These are phyloP conservation scores for Cryptotermes secundus DNA, from an alignment of 1,140 invertebrate genomes.

Conservation along the genomic window DNA sequence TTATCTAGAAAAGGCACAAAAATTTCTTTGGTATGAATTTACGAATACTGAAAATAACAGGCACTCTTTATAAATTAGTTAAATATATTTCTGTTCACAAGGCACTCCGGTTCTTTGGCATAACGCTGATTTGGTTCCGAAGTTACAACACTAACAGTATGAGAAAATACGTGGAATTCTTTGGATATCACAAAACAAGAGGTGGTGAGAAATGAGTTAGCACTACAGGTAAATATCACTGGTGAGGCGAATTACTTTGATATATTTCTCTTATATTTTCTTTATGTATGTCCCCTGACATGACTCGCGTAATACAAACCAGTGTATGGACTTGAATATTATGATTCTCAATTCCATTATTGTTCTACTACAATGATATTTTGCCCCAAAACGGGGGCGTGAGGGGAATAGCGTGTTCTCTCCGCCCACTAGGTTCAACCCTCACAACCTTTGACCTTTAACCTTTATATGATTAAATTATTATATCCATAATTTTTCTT, in stretches of 20 bases:
- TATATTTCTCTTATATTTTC: neutral
- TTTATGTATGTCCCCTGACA: neutral
- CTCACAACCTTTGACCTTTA: neutral
- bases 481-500: neutral
- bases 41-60: neutral
- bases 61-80: neutral
- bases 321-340: neutral
- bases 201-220: too few relatives aligned
- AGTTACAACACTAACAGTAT: too few relatives aligned
- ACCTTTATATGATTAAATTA: neutral
- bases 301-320: neutral
- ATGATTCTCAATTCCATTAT: slow-evolving; percentile 6
- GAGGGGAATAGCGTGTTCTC: too few relatives aligned
- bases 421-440: too few relatives aligned
- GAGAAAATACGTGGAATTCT: too few relatives aligned
- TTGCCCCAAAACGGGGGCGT: too few relatives aligned
- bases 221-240: too few relatives aligned
- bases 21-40: slow-evolving; percentile 8
- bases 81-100: neutral
- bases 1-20: neutral
- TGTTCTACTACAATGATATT: neutral
- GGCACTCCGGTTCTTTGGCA: neutral
- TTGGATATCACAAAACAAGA: too few relatives aligned
- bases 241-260: neutral
- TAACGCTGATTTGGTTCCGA: neutral